phyloP scores from a whole-genome alignment of 1,140 invertebrate species.

The Hydropsyche tenuis region DNA sequence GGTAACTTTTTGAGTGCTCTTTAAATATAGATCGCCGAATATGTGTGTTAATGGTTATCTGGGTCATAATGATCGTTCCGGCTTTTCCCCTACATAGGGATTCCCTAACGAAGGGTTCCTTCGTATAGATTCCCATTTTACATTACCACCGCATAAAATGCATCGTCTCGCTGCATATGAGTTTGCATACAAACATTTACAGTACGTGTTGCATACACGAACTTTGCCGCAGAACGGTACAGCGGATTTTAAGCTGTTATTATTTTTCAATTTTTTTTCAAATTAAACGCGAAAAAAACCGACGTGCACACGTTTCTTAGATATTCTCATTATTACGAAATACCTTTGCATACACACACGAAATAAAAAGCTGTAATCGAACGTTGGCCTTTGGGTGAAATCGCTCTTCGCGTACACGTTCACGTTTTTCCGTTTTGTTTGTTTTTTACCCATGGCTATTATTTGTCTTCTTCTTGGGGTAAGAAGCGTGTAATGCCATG shows the following conservation, averaged over 20 bases:
- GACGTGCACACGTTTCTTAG: background rate
- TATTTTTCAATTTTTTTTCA: background rate
- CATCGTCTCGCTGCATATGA: constrained; percentile 8
- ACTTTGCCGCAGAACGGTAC: background rate
- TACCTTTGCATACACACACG: background rate
- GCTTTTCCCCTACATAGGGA: background rate
- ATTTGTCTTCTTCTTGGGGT: constrained; percentile 12
- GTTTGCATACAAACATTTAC: background rate
- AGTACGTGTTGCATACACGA: background rate
- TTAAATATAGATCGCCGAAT: background rate
- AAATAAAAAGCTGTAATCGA: constrained; percentile 7
- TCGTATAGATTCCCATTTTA: background rate
- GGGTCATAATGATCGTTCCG: background rate
- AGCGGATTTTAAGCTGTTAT: too few relatives aligned
- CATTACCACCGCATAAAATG: constrained; percentile 22
- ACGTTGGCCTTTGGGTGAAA: constrained; percentile 13
- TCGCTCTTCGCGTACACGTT: background rate
- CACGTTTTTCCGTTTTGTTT: constrained; percentile 11
- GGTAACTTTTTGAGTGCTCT: background rate
- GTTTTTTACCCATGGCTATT: background rate
- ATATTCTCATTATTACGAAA: constrained; percentile 2
- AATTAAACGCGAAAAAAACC: background rate
- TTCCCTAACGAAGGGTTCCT: background rate
- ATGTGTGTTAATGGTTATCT: constrained; percentile 19
- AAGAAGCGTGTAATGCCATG: constrained; percentile 1